Conservation (phyloP, 2,797 vertebrate species). For the Gymnoscopelus microlampas region DNA sequence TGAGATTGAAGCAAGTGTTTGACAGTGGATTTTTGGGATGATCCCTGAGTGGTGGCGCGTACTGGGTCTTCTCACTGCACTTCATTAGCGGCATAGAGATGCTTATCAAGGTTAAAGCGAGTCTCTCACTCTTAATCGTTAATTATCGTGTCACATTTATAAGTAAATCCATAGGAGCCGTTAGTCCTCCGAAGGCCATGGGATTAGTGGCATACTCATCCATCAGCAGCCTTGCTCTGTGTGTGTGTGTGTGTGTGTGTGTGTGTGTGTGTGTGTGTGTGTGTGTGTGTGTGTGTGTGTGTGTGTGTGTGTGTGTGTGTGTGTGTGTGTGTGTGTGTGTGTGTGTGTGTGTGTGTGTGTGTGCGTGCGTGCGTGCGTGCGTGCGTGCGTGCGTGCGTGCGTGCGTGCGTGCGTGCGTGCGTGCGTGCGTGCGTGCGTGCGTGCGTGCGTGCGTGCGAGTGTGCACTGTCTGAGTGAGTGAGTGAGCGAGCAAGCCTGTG, state of each 20-base stretch:
- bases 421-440: background rate
- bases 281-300: background rate
- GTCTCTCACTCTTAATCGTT: slow-evolving; percentile 51
- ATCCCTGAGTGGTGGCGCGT: slow-evolving; percentile 31
- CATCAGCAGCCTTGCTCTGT: slow-evolving; percentile 13
- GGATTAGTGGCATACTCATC: slow-evolving; percentile 45
- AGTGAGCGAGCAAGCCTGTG: background rate
- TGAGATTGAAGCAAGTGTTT: slow-evolving; percentile 8
- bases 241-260: background rate
- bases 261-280: background rate
- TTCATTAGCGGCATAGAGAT: slow-evolving; percentile 67
- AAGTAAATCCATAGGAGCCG: slow-evolving; percentile 49
- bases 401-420: background rate
- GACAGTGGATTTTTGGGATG: slow-evolving; percentile 31
- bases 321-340: background rate
- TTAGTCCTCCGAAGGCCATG: slow-evolving; percentile 53
- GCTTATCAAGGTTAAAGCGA: slow-evolving; percentile 68
- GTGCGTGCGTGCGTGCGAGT: background rate
- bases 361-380: no score
- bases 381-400: no score
- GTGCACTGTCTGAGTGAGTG: background rate
- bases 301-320: background rate
- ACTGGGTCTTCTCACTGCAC: slow-evolving; percentile 29
- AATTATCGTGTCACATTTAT: slow-evolving; percentile 73
- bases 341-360: background rate